phyloP scores from a whole-genome alignment of 2,113 vertebrate species.

The Scolopax mira region DNA sequence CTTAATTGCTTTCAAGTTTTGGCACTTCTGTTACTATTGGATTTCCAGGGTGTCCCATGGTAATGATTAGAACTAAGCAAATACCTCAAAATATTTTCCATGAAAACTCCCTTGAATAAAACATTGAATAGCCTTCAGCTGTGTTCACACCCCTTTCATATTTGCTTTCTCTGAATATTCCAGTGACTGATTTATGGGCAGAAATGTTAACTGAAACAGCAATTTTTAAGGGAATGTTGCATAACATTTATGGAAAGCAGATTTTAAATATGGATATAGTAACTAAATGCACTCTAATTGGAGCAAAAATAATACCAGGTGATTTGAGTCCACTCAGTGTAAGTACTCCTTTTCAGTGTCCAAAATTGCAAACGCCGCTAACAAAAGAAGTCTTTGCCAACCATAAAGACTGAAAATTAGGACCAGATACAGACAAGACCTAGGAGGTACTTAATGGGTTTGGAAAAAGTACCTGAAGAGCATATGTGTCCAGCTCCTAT shows the following conservation, averaged over 20 bases:
- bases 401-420: background rate
- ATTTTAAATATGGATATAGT: conserved; percentile 7
- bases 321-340: background rate
- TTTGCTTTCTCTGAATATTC: conserved; percentile 69
- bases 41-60: conserved; percentile 54
- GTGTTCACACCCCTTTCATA: conserved; percentile 66
- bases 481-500: background rate
- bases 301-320: conserved; percentile 12
- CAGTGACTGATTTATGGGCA: conserved; percentile 64
- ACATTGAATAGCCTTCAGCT: conserved; percentile 66
- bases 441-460: background rate
- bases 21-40: conserved; percentile 50
- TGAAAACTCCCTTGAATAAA: conserved; percentile 62
- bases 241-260: conserved; percentile 41
- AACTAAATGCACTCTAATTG: background rate
- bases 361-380: background rate
- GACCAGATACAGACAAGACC: background rate
- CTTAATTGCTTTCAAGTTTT: conserved; percentile 63
- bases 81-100: conserved; percentile 68
- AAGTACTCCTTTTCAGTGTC: background rate
- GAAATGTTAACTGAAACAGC: conserved; percentile 57
- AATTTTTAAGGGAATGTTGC: conserved; percentile 40
- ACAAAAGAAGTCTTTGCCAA: background rate
- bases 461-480: background rate
- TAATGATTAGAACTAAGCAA: conserved; percentile 67